Conservation (phyloP, 2,888 invertebrate species). For the Lycocerus yunnanus region DNA sequence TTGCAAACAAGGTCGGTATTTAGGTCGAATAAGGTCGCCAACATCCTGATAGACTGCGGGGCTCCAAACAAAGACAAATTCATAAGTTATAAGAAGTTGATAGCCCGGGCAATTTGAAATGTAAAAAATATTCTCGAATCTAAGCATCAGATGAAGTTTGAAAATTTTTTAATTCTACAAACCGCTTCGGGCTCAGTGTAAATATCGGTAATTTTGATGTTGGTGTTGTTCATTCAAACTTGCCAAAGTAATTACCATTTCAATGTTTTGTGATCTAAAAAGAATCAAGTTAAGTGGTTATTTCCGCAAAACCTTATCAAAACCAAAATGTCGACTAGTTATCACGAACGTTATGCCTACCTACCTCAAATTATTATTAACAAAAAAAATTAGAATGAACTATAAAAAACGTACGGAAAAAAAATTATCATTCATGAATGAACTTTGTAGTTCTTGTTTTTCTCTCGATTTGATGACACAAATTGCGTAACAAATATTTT, state of each 20-base stretch:
- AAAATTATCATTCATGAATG: background rate
- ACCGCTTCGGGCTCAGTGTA: background rate
- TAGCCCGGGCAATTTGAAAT: background rate
- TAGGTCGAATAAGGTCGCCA: conserved; percentile 45
- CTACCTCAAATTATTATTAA: background rate
- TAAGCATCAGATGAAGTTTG: background rate
- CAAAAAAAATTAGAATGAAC: background rate
- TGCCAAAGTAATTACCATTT: background rate
- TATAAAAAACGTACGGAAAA: background rate
- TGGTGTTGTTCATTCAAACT: background rate
- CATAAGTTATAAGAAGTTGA: conserved; percentile 10
- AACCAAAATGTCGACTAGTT: background rate
- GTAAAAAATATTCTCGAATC: background rate
- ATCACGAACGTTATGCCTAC: background rate
- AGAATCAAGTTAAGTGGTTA: background rate
- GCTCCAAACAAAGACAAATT: conserved; percentile 47
- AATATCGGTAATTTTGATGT: background rate
- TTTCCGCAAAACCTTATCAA: background rate
- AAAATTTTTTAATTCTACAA: background rate
- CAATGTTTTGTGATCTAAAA: background rate
- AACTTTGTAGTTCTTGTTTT: background rate
- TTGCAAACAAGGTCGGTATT: conserved; percentile 51
- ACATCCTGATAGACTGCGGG: conserved; percentile 52
- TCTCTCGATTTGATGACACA: background rate
- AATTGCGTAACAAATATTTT: background rate